These are phyloP conservation scores for Cephonodes hylas DNA, from an alignment of 2,888 invertebrate genomes.

Conservation along the genomic window DNA sequence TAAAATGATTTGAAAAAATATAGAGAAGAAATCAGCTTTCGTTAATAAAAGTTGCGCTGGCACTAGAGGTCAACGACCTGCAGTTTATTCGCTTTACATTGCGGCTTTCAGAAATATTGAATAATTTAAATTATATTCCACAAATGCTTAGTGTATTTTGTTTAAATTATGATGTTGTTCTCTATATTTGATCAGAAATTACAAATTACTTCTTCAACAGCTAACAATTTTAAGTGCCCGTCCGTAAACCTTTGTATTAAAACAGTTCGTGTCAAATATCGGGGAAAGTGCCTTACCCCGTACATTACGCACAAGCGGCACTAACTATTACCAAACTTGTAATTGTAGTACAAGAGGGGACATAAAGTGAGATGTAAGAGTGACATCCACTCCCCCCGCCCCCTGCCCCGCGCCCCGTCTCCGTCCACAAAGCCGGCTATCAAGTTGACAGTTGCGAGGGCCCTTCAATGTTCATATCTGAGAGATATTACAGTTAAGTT, in stretches of 20 bases:
- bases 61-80: too few relatives aligned
- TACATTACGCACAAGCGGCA: not conserved
- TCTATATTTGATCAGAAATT: too few relatives aligned
- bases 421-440: slow-evolving; percentile 17
- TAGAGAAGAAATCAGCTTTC: too few relatives aligned
- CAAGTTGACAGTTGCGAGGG: slow-evolving; percentile 24
- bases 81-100: too few relatives aligned
- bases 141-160: too few relatives aligned
- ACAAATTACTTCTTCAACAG: too few relatives aligned
- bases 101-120: too few relatives aligned
- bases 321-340: slow-evolving; percentile 8
- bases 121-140: too few relatives aligned
- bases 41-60: too few relatives aligned
- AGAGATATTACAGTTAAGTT: slow-evolving; percentile 49
- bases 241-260: not conserved
- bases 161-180: too few relatives aligned
- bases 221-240: too few relatives aligned
- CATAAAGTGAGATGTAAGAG: slow-evolving; percentile 14
- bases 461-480: slow-evolving; percentile 16
- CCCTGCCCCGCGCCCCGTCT: not conserved
- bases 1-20: too few relatives aligned
- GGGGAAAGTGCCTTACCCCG: not conserved
- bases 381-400: not conserved
- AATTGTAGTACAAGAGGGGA: slow-evolving; percentile 21
- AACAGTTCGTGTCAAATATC: not conserved